Evolutionary conservation across 53 echinoderm and acorn worm species (phyloP), one percentile per base, ranked within the genome.

Genomic region (Apostichopus leukothele): DNA sequence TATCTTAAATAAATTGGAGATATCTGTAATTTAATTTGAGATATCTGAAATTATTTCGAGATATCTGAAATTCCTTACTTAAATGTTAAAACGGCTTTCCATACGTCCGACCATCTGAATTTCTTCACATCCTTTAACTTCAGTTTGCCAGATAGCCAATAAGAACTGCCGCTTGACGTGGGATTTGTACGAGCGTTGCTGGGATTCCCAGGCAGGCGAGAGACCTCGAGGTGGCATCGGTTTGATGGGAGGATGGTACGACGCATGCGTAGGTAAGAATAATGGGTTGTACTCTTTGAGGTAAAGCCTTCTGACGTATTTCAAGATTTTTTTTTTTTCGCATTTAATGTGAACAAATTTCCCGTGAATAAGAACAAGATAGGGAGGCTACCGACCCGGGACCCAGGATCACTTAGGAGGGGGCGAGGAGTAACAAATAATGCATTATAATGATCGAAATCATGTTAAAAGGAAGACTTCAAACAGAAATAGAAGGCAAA

Each of bases 131-230:
- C 57, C 10, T 80, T 53, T 53, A 18, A 11, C 6, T 18, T 8
- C 21, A 96, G 96, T 96, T 25, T 96, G 96, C 78, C 90, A 86
- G 9, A 67, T 92, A 0, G 96, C 93, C 0, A 92, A 94, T 85
- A 96, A 96, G 90, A 93, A 96, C 68, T 96, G 96, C 26, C 87
- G 60, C 7, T 10, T 96, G 74, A 88, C 91, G 53, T 93, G 90
- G 91, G 96, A 96, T 74, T 51, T 96, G 51, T 96, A 96, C 74
- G 83, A 87, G 50, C 91, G 93, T 75, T 96, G 96, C 60, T 96
- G 92, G 93, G 61, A 76, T 5, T 92, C 91, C 4, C 75, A 86
- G 52, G 90, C 92, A 7, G 93, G 92, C 25, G 50, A 92, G 75
- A 53, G 94, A 75, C 78, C 96, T 50, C 88, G 92, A 9, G 91